Evolutionary conservation across 1,140 invertebrate species (phyloP).

Genomic region (Thaumatotibia leucotreta): DNA sequence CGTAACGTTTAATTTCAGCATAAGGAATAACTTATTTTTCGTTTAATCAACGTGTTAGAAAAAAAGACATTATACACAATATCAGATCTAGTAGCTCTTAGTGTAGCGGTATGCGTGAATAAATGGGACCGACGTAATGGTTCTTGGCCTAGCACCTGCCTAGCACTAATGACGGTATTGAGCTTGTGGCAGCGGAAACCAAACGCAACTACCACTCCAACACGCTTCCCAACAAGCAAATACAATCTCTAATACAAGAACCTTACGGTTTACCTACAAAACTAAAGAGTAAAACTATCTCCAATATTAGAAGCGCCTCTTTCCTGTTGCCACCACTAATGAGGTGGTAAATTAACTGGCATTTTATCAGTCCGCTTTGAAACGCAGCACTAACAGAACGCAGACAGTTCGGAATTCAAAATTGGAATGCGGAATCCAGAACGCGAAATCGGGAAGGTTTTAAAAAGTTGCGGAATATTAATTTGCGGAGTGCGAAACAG

Average conservation of each 20-base stretch:
- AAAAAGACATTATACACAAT: no score
- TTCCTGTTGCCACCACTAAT: constrained; percentile 42
- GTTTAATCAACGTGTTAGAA: no score
- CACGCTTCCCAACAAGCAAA: neutral
- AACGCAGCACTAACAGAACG: constrained; percentile 35
- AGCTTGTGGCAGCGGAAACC: constrained; percentile 43
- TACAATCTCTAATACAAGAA: neutral
- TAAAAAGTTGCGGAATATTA: constrained; percentile 13
- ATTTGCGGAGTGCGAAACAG: neutral
- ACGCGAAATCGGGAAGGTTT: neutral
- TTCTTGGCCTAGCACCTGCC: constrained; percentile 22
- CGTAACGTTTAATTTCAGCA: no score
- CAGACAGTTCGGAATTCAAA: constrained; percentile 30
- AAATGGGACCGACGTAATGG: constrained; percentile 24
- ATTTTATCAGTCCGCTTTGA: constrained; percentile 39
- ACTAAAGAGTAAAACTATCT: constrained; percentile 17
- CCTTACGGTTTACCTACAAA: neutral
- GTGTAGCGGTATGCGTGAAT: constrained; percentile 20
- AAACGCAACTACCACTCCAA: constrained; percentile 33
- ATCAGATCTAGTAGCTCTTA: no score
- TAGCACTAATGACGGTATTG: constrained; percentile 36
- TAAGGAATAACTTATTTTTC: no score
- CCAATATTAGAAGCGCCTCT: constrained; percentile 27
- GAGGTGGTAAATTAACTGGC: constrained; percentile 47
- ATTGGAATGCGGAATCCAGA: neutral